Conservation (phyloP, 2,113 vertebrate genomes). For the Phyllostomus hastatus region DNA sequence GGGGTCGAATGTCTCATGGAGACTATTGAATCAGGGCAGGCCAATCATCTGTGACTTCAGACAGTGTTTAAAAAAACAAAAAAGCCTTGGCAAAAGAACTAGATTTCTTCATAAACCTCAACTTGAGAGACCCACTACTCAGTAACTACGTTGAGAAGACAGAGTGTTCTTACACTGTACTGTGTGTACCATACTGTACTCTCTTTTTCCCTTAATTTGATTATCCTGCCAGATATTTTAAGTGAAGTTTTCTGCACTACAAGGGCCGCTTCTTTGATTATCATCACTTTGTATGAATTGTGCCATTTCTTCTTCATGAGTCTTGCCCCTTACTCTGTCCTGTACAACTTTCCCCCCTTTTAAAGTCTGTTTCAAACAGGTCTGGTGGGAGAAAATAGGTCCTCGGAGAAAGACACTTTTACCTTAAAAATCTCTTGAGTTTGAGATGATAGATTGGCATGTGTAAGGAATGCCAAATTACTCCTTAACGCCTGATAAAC, state of each 20-base stretch:
- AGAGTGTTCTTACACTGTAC: background rate
- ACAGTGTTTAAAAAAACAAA: background rate
- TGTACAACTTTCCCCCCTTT: background rate
- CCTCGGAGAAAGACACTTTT: background rate
- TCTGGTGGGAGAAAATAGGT: constrained; percentile 1
- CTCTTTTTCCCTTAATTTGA: background rate
- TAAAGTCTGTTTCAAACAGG: constrained; percentile 43
- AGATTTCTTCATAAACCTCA: background rate
- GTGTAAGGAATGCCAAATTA: background rate
- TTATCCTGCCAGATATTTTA: background rate
- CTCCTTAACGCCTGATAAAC: background rate
- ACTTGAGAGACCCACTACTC: background rate
- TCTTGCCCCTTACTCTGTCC: background rate
- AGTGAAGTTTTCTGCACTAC: constrained; percentile 36
- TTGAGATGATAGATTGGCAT: background rate
- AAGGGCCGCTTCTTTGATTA: background rate
- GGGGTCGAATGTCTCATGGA: background rate
- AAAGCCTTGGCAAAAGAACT: background rate
- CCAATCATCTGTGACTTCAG: background rate
- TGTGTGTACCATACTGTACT: background rate
- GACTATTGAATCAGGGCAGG: background rate
- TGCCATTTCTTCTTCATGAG: constrained; percentile 20
- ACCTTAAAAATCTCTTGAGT: constrained; percentile 34
- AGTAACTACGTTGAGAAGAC: background rate
- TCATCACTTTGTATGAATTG: constrained; percentile 10